Evolutionary conservation across 2,113 vertebrate species (phyloP).

Genomic region (Megaptera novaeangliae): DNA sequence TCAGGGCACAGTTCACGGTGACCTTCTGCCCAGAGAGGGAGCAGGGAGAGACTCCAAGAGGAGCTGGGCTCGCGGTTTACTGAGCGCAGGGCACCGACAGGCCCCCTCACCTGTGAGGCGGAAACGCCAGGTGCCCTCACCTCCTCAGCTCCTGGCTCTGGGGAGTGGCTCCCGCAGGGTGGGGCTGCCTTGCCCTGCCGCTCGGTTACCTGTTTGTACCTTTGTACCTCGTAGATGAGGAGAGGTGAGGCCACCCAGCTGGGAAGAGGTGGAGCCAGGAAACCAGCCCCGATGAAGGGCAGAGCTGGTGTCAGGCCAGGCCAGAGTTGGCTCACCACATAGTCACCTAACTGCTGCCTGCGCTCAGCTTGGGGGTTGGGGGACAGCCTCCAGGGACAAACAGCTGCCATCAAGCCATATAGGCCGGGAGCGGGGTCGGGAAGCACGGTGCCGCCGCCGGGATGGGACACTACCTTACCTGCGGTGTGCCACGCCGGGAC

Average conservation of each 20-base stretch:
- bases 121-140: background rate
- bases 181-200: background rate
- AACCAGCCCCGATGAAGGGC: background rate
- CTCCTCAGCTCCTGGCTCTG: background rate
- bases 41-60: background rate
- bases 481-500: background rate
- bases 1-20: background rate
- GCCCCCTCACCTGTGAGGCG: background rate
- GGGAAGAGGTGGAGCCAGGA: background rate
- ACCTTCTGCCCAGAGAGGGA: background rate
- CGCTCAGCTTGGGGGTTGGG: rapidly evolving
- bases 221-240: background rate
- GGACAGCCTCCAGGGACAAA: background rate
- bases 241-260: background rate
- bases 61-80: background rate
- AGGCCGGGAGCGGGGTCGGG: background rate
- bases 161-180: background rate
- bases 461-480: background rate
- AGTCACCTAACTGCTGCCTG: background rate
- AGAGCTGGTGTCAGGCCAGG: background rate
- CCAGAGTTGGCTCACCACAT: rapidly evolving
- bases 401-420: rapidly evolving
- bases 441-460: rapidly evolving
- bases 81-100: rapidly evolving
- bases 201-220: background rate